Evolutionary conservation across 2,113 vertebrate species (phyloP).

Genomic region (Cheirogaleus medius): DNA sequence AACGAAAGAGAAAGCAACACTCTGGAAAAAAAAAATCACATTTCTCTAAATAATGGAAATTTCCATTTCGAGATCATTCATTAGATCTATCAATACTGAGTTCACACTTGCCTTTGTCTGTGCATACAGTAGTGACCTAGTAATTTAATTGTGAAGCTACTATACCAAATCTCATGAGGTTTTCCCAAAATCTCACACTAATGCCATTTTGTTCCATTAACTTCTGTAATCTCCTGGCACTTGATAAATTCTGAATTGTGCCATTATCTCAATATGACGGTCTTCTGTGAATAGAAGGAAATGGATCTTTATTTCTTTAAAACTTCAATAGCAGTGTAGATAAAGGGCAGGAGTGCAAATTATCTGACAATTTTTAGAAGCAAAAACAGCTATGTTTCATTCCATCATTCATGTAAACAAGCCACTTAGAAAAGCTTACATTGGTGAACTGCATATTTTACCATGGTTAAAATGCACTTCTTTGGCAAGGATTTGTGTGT

Average conservation of each 20-base stretch:
- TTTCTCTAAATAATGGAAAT: neutral
- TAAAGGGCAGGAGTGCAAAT: conserved; percentile 31
- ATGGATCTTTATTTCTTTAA: conserved; percentile 28
- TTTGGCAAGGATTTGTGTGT: neutral
- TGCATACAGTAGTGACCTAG: neutral
- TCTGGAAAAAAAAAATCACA: neutral
- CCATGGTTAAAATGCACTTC: neutral
- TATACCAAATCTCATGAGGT: conserved; percentile 54
- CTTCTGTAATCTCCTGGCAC: conserved; percentile 62
- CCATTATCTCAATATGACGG: conserved; percentile 49
- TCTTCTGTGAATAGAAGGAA: conserved; percentile 52
- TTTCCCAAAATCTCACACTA: conserved; percentile 47
- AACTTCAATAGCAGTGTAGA: conserved; percentile 29
- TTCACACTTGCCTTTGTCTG: conserved; percentile 40
- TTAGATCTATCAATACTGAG: neutral
- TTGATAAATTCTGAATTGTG: conserved; percentile 68
- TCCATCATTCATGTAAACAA: neutral
- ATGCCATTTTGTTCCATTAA: conserved; percentile 73
- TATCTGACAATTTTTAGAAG: conserved; percentile 34
- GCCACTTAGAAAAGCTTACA: neutral
- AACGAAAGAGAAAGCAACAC: neutral
- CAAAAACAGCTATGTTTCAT: conserved; percentile 35
- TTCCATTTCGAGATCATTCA: conserved; percentile 25
- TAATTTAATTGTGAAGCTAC: conserved; percentile 69
- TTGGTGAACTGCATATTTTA: neutral